A percentile compares a stretch with the other conserved stretches of the same genome.
Conservation (phyloP, 2,797 vertebrate species). For the Scolopax rusticola region DNA sequence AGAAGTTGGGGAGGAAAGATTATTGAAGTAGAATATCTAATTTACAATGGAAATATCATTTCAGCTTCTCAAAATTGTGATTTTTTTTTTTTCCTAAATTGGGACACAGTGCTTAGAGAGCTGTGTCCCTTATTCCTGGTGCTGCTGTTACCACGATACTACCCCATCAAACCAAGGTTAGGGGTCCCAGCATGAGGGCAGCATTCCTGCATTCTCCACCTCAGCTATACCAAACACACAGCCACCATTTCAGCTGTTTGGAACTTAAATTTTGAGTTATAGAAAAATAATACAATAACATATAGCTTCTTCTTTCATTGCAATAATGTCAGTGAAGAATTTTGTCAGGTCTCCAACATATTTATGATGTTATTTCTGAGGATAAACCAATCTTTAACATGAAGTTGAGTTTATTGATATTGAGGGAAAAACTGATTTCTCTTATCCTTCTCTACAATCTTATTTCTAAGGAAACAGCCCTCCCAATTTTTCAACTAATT, state of each 20-base stretch:
- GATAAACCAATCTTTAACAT: neutral
- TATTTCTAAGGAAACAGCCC: neutral
- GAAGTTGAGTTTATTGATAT: neutral
- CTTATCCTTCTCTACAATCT: neutral
- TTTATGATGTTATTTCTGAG: neutral
- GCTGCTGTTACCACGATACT: neutral
- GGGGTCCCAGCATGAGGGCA: neutral
- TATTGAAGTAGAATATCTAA: neutral
- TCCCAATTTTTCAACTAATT: neutral
- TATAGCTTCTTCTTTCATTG: neutral
- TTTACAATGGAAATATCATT: neutral
- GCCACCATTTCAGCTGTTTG: neutral
- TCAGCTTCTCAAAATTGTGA: neutral
- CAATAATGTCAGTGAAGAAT: neutral
- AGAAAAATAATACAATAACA: neutral
- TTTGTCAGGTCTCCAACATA: neutral
- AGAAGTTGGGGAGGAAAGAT: accelerated
- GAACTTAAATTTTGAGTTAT: neutral
- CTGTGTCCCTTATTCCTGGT: neutral
- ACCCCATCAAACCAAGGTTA: neutral
- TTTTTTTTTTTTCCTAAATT: neutral
- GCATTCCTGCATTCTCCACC: neutral
- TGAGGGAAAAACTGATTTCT: neutral
- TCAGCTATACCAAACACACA: neutral
- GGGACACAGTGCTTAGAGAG: neutral